Conservation (phyloP, 2,113 vertebrate species). For the Centrocercus urophasianus region DNA sequence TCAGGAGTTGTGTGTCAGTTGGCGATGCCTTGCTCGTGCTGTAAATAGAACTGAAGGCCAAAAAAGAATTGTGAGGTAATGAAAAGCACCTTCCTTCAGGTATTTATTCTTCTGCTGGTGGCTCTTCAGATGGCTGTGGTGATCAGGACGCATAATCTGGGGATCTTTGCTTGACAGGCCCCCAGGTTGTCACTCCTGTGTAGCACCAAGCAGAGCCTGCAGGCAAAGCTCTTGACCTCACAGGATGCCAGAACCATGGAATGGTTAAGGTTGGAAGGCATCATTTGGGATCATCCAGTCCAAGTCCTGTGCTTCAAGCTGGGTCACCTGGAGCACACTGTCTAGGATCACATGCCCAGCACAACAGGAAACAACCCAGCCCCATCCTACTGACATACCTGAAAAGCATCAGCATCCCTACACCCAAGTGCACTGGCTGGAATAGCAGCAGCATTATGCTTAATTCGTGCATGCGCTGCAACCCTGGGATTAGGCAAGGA, state of each 20-base stretch:
- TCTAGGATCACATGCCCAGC: neutral
- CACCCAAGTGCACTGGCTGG: fast-evolving
- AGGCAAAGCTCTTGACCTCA: neutral
- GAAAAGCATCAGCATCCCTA: neutral
- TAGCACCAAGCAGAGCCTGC: neutral
- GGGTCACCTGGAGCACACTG: neutral
- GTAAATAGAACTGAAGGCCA: neutral
- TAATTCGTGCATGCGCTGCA: neutral
- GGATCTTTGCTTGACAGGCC: neutral
- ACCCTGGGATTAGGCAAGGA: neutral
- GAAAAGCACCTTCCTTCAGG: neutral
- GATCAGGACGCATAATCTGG: no score
- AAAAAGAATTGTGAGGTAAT: neutral
- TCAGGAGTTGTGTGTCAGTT: neutral
- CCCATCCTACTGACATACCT: neutral
- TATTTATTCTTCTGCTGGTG: neutral
- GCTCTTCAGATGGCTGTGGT: neutral
- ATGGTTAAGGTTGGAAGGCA: neutral
- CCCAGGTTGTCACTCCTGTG: neutral
- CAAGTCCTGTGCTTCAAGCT: neutral
- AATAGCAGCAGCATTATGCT: neutral
- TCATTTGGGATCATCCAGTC: neutral
- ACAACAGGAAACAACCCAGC: neutral
- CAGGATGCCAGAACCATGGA: neutral
- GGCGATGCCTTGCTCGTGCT: neutral